Base-by-base conservation (phyloP, 2,888 invertebrate species). In the Brachypalpus laphriformis region DNA sequence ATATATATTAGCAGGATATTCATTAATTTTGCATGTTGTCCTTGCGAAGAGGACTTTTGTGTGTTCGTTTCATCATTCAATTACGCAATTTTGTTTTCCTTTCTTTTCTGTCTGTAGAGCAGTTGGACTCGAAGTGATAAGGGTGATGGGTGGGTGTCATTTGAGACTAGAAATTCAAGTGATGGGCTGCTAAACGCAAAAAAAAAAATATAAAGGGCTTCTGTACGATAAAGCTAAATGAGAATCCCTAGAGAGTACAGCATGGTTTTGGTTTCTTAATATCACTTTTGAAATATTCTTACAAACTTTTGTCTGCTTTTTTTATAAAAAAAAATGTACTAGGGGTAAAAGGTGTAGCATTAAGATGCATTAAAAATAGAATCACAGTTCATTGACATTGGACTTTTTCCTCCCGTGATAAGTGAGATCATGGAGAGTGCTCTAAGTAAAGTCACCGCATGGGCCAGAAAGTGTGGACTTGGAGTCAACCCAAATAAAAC, bases 1-100 rank as follows among this genome's bases (percentile, higher is more conserved):
- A 81, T 82, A 59, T 61, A 82, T 82, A 82, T 82, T 82, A 82
- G 82, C 71, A 82, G 76, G 82, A 82, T 85, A 81, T 85, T 85
- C 85, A 85, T 85, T 85, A 85, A 81, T 80, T 75, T 75, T 75
- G 65, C 68, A 75, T 71, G 75, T 66, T 81, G 80, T 85, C 85
- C 80, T 75, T 9, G 22, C 42, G 40, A 59, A 22, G 18, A 71
- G 71, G 61, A 66, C 61, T 40, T 40, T 65, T 80, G 68, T 75
- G 70, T 85, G 77, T 85, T 81, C 80, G 80, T 81, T 57, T 75
- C 75, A 70, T 80, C 75, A 85, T 85, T 85, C 81, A 85, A 85
- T 85, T 85, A 85, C 51, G 6, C 11, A 11, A 65, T 18, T 61
- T 63, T 70, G 61, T 65, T 57, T 56, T 59, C 37, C 40, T 37